Percentiles rank a stretch among this genome's conserved stretches.
These are phyloP conservation scores for Vollenhovia emeryi DNA, from an alignment of 1,140 invertebrate species.

Conservation along the genomic window DNA sequence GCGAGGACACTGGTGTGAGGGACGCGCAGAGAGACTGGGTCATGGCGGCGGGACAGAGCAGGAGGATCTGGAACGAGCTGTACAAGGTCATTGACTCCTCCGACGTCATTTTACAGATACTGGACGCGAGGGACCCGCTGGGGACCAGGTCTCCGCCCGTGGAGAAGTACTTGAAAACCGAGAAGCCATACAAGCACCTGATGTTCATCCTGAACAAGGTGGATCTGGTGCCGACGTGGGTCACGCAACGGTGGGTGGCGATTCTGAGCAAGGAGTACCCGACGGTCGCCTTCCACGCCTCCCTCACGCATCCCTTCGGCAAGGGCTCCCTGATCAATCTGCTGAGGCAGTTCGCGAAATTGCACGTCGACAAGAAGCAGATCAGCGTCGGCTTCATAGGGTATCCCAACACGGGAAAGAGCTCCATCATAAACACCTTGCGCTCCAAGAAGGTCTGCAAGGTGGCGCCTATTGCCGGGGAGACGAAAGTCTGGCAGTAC, in stretches of 20 bases:
- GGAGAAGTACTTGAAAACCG: constrained; percentile 92
- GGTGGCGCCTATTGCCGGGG: constrained; percentile 99
- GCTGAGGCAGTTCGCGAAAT: constrained; percentile 97
- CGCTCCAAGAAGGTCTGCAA: constrained; percentile 98
- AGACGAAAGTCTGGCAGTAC: constrained; percentile 99
- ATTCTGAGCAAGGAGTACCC: constrained; percentile 97
- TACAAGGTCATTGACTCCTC: constrained; percentile 99
- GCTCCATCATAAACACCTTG: constrained; percentile 98
- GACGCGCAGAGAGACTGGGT: constrained; percentile 93
- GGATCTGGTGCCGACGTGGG: constrained; percentile 98
- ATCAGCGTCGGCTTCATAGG: constrained; percentile 99
- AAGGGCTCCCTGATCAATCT: constrained; percentile 99
- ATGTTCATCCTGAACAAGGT: constrained; percentile 92
- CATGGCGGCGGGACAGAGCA: constrained; percentile 97
- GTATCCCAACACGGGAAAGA: constrained; percentile 99
- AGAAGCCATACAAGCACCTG: constrained; percentile 92
- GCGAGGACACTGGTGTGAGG: constrained; percentile 92
- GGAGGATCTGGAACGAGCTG: constrained; percentile 99
- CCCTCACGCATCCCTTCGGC: constrained; percentile 98
- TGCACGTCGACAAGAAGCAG: constrained; percentile 98
- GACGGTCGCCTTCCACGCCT: constrained; percentile 99
- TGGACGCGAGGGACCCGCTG: constrained; percentile 97
- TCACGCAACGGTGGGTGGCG: constrained; percentile 98
- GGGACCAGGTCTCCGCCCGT: constrained; percentile 98
- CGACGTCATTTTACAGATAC: constrained; percentile 97